Evolutionary conservation across 1,140 invertebrate species (phyloP).

Genomic region (Matsumurasca onukii): DNA sequence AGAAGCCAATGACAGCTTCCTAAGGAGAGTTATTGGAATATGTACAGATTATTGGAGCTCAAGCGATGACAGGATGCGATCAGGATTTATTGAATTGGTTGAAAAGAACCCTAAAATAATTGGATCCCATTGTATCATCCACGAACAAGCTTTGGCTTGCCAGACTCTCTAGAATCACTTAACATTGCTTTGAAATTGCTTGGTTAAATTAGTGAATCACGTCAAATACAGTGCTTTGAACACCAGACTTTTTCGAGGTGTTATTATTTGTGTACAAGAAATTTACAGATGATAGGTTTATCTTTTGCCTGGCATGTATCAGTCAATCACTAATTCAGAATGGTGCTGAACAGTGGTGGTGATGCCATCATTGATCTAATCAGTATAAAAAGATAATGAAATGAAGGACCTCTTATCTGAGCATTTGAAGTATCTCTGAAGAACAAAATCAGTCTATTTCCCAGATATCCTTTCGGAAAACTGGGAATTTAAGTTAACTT

Average conservation of each 20-base stretch:
- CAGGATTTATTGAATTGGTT: constrained; percentile 44
- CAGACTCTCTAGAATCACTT: constrained; percentile 32
- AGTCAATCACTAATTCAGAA: constrained; percentile 31
- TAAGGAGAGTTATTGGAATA: constrained; percentile 42
- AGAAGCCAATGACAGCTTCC: constrained; percentile 23
- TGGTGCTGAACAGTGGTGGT: constrained; percentile 39
- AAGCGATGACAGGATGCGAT: constrained; percentile 47
- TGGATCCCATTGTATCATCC: constrained; percentile 45
- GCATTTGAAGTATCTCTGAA: constrained; percentile 14
- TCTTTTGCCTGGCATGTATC: constrained; percentile 15
- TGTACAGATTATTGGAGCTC: constrained; percentile 48
- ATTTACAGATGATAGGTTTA: constrained; percentile 24
- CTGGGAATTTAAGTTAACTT: constrained; percentile 18
- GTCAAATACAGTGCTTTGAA: constrained; percentile 33
- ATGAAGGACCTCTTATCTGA: constrained; percentile 5
- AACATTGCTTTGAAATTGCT: not conserved
- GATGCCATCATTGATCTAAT: constrained; percentile 39
- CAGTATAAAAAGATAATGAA: constrained; percentile 9
- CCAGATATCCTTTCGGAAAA: constrained; percentile 17
- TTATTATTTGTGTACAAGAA: constrained; percentile 36
- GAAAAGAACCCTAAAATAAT: constrained; percentile 44
- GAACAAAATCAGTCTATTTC: constrained; percentile 14
- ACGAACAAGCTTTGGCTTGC: constrained; percentile 42
- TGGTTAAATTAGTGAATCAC: not conserved
- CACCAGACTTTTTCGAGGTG: constrained; percentile 44